A percentile compares a stretch with the other conserved stretches of the same genome.
Evolutionary conservation across 2,113 vertebrate genomes (phyloP).

Genomic region (Glareola pratincola): DNA sequence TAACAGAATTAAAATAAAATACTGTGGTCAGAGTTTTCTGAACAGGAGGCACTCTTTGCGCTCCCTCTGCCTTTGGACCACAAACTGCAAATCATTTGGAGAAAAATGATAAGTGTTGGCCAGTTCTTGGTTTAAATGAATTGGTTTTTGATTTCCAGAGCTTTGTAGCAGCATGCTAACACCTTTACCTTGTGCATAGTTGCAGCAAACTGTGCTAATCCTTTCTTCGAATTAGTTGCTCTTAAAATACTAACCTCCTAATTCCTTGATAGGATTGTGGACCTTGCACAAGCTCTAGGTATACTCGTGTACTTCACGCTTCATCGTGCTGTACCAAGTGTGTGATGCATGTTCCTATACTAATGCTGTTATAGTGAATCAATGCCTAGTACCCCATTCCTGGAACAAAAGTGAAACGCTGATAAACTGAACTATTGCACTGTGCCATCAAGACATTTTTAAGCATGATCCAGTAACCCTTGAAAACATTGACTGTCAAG

Average conservation of each 20-base stretch:
- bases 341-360: not conserved
- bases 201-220: slow-evolving; percentile 13
- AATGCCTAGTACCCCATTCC: not conserved
- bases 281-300: not conserved
- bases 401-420: not conserved
- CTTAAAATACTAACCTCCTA: slow-evolving; percentile 55
- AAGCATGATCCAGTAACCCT: not conserved
- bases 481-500: not conserved
- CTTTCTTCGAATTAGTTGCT: slow-evolving; percentile 3
- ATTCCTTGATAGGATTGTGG: slow-evolving; percentile 36
- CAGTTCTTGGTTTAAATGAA: slow-evolving; percentile 67
- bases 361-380: not conserved
- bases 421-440: not conserved
- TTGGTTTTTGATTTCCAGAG: slow-evolving; percentile 69
- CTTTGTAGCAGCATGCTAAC: slow-evolving; percentile 50
- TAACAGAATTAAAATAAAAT: slow-evolving; percentile 15
- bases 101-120: slow-evolving; percentile 22
- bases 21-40: not conserved
- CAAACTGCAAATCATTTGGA: not conserved
- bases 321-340: not conserved
- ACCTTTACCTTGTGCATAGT: not conserved
- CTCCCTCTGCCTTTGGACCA: not conserved
- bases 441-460: not conserved
- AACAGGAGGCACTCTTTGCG: slow-evolving; percentile 1
- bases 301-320: not conserved